These are phyloP conservation scores for Drosophila ogumai DNA, from an alignment of 1,140 invertebrate species.

Conservation along the genomic window DNA sequence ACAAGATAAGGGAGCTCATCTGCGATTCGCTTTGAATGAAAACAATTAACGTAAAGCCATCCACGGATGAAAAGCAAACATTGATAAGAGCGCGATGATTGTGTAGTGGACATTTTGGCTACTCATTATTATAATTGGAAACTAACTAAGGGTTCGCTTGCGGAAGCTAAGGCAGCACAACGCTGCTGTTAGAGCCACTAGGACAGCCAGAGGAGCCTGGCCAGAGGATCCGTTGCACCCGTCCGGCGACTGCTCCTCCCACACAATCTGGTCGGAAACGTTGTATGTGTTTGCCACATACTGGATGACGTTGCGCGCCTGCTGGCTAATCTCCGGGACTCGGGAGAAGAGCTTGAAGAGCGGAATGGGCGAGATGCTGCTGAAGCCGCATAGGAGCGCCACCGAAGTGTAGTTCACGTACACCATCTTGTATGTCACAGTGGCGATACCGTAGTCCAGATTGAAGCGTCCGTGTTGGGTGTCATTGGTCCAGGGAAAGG, in stretches of 20 bases:
- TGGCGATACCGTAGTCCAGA: slow-evolving; percentile 26
- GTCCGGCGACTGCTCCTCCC: slow-evolving; percentile 50
- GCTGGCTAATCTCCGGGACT: slow-evolving; percentile 11
- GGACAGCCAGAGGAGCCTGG: not conserved
- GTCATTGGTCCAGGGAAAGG: slow-evolving; percentile 37
- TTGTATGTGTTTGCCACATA: not conserved
- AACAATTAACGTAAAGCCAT: slow-evolving; percentile 4
- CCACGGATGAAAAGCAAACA: slow-evolving; percentile 5
- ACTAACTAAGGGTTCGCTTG: slow-evolving; percentile 5
- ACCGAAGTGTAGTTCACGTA: slow-evolving; percentile 12
- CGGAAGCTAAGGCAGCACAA: slow-evolving; percentile 1
- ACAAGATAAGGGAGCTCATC: slow-evolving; percentile 1
- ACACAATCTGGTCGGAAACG: slow-evolving; percentile 17
- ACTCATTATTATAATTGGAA: slow-evolving; percentile 9
- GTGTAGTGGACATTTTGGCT: not conserved
- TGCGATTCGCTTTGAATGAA: not conserved
- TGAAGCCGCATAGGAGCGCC: slow-evolving; percentile 51
- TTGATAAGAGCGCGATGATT: slow-evolving; percentile 26
- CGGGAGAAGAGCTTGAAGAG: slow-evolving; percentile 56
- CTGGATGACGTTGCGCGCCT: not conserved
- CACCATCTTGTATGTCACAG: slow-evolving; percentile 53
- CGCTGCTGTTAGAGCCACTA: not conserved
- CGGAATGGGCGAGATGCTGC: slow-evolving; percentile 43
- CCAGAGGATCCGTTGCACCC: slow-evolving; percentile 46
- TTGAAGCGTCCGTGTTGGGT: slow-evolving; percentile 41